These are phyloP conservation scores for Prietella phreatophila DNA, from an alignment of 2,113 vertebrate genomes.

Conservation along the genomic window DNA sequence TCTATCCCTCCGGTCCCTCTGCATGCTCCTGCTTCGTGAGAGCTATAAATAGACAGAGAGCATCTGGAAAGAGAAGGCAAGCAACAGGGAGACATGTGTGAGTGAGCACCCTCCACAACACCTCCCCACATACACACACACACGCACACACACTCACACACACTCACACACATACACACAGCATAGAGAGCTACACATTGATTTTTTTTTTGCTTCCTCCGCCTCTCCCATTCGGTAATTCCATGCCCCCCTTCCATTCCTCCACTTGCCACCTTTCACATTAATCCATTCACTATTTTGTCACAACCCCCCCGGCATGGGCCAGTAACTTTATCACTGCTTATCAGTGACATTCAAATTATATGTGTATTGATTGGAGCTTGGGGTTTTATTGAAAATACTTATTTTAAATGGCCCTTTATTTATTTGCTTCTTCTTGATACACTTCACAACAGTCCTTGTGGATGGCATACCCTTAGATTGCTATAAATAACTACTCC, in stretches of 20 bases:
- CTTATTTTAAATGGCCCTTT: slow-evolving; percentile 47
- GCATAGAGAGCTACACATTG: slow-evolving; percentile 51
- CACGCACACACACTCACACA: slow-evolving; percentile 49
- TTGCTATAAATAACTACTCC: slow-evolving; percentile 75
- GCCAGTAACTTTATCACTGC: slow-evolving; percentile 45
- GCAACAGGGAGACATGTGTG: slow-evolving; percentile 55
- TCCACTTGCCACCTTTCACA: neutral
- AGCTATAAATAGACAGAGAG: slow-evolving; percentile 77
- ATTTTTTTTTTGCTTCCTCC: slow-evolving; percentile 54
- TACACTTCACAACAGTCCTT: slow-evolving; percentile 75
- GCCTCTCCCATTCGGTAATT: slow-evolving; percentile 57
- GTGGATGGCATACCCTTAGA: slow-evolving; percentile 71
- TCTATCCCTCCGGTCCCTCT: slow-evolving; percentile 29
- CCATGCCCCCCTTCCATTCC: slow-evolving; percentile 49
- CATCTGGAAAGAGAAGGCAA: slow-evolving; percentile 73
- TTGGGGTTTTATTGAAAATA: slow-evolving; percentile 63
- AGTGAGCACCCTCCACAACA: neutral
- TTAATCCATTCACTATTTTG: slow-evolving; percentile 13
- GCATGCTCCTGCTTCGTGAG: slow-evolving; percentile 54
- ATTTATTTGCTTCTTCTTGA: slow-evolving; percentile 66
- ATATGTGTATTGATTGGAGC: slow-evolving; percentile 3
- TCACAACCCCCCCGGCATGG: neutral
- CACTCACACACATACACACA: slow-evolving; percentile 41
- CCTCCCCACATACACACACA: slow-evolving; percentile 40
- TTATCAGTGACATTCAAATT: slow-evolving; percentile 43